Evolutionary conservation across 1,140 invertebrate genomes (phyloP), one percentile per base, ranked within the genome.

Genomic region (Daktulosphaira vitifoliae): DNA sequence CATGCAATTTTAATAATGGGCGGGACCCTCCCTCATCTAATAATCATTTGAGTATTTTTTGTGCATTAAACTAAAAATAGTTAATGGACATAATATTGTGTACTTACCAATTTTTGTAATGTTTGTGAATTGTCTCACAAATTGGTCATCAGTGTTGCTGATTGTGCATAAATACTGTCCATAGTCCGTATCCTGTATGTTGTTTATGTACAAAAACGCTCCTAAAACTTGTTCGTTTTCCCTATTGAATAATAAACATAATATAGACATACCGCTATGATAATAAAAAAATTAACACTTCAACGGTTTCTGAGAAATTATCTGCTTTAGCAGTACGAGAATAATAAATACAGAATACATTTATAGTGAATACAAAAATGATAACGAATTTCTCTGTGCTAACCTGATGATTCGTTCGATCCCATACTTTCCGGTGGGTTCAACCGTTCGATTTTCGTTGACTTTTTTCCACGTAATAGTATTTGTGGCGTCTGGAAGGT

Each of bases 151-250:
- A 37, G 78, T 75, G 65, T 79, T 79, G 73, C 77, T 79, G 67
- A 79, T 73, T 65, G 73, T 71, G 72, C 85, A 88, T 66, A 79
- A 77, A 72, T 87, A 88, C 53, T 80, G 77, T 18, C 84, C 83
- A 71, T 83, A 85, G 76, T 87, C 83, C 68, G 82, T 80, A 23
- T 75, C 71, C 48, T 75, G 74, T 39, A 85, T 78, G 37, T 78
- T 75, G 29, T 79, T 76, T 59, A 87, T 82, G 51, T 76, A 77
- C 70, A 88, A 74, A 71, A 86, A 86, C 22, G 83, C 81, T 1
- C 85, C 85, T 65, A 85, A 78, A 51, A 84, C 84, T 71, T 86
- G 82, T 25, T 79, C 77, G 67, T 82, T 79, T 68, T 86, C 84
- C 64, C 85, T 86, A 76, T 22, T 77, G 78, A 65, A 69, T 74